phyloP scores from a whole-genome alignment of 2,888 invertebrate species.

The Reticulitermes lucifugus region DNA sequence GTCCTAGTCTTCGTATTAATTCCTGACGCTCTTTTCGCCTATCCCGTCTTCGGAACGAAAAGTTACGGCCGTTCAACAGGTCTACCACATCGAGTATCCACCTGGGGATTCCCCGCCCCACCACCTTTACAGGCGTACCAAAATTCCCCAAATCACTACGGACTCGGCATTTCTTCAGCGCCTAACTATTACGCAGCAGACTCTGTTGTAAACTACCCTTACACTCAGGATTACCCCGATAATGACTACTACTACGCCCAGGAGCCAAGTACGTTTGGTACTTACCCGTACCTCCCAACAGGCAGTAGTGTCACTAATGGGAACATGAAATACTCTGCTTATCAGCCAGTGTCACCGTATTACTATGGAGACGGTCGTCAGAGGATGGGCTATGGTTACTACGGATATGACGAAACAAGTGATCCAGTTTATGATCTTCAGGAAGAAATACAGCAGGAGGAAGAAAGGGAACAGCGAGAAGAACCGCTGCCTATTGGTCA shows the following conservation, averaged over 20 bases:
- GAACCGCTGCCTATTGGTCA: constrained; percentile 74
- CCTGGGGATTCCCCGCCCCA: constrained; percentile 44
- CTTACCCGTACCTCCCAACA: constrained; percentile 59
- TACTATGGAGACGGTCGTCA: constrained; percentile 62
- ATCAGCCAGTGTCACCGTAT: constrained; percentile 63
- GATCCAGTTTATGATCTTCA: constrained; percentile 69
- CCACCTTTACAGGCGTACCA: constrained; percentile 42
- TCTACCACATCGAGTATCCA: constrained; percentile 33
- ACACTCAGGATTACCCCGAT: constrained; percentile 68
- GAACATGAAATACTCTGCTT: constrained; percentile 64
- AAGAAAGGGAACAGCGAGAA: constrained; percentile 68
- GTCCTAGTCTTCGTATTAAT: constrained; percentile 46
- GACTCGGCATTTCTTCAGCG: constrained; percentile 56
- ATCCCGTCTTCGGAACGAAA: constrained; percentile 63
- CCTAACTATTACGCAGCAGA: constrained; percentile 66
- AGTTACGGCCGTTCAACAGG: constrained; percentile 60
- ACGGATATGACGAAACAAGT: constrained; percentile 62
- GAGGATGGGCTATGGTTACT: constrained; percentile 62
- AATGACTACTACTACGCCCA: constrained; percentile 66
- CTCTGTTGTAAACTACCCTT: constrained; percentile 64
- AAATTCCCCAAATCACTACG: constrained; percentile 31
- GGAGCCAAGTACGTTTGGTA: constrained; percentile 58
- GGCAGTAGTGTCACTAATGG: constrained; percentile 62
- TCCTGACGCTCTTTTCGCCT: constrained; percentile 59
- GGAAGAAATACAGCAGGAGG: constrained; percentile 72